Conservation (phyloP, 2,113 vertebrate species). For the Camelus bactrianus region DNA sequence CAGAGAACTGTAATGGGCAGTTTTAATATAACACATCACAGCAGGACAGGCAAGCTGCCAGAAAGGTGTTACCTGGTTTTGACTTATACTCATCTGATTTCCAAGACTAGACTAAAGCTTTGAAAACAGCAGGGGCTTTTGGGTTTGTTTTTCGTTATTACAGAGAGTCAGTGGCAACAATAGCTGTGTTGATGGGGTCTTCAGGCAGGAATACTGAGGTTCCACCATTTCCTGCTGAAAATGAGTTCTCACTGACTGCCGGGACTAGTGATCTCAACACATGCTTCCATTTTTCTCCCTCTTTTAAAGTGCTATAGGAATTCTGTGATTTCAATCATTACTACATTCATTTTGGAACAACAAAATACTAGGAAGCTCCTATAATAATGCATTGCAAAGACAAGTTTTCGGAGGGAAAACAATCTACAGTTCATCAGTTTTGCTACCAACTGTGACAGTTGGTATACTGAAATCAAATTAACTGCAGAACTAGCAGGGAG, state of each 20-base stretch:
- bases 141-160: conserved; percentile 60
- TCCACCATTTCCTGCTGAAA: conserved; percentile 60
- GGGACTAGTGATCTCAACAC: background rate
- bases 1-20: conserved; percentile 39
- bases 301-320: conserved; percentile 42
- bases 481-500: background rate
- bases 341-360: conserved; percentile 53
- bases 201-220: conserved; percentile 41
- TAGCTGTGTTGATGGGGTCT: conserved; percentile 16
- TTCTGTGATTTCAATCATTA: conserved; percentile 59
- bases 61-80: conserved; percentile 39
- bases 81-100: conserved; percentile 65
- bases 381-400: conserved; percentile 32
- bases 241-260: conserved; percentile 31
- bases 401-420: conserved; percentile 30
- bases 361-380: background rate
- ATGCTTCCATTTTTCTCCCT: background rate
- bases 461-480: conserved; percentile 56
- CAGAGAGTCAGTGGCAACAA: conserved; percentile 7
- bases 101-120: conserved; percentile 61
- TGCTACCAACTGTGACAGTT: background rate
- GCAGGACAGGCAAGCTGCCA: conserved; percentile 65
- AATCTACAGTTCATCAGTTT: background rate
- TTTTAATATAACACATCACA: conserved; percentile 47
- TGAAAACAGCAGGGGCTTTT: conserved; percentile 63